Evolutionary conservation across 2,888 invertebrate species (phyloP), one percentile per base, ranked within the genome.

Genomic region (Kryphioiulus occultus): DNA sequence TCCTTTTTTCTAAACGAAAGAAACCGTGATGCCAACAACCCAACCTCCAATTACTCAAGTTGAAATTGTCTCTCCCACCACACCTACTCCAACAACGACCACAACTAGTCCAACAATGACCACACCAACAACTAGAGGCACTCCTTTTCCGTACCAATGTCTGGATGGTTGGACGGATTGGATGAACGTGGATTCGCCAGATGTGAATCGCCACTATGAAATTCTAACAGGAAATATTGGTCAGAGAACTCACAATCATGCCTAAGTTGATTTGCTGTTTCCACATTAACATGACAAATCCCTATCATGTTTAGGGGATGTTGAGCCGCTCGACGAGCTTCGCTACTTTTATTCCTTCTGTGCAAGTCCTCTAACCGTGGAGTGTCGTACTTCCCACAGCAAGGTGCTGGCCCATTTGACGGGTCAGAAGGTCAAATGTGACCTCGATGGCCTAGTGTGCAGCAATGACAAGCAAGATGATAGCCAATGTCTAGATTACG

Each of bases 361-460:
- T 78, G 88, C 89, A 12, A 87, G 88, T 47, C 88, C 92, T 7
- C 85, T 88, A 5, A 88, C 89, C n/a, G 89, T 90, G 5, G 90
- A 91, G 87, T 92, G 92, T 87, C 90, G 91, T 10, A 90, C 90
- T 19, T 90, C 91, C 15, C 90, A 90, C 3, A 90, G 90, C 0
- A 89, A 89, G 44, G 89, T 88, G 0, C 89, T 90, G 26, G 89
- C 90, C 5, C 89, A 89, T 30, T 89, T 90, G 35, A 90, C 91
- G 17, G 90, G 90, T 35, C 91, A 91, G 87, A 89, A 89, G 7
- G 84, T 89, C n/a, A 53, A 32, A 15, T 89, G 89, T 53, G 88
- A 89, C 44, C 68, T 88, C 19, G 32, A 53, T 26, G 89, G 89
- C 15, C 26, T 89, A 5, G 47, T 68, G 30, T 89, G 89, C 86